Evolutionary conservation across 1,140 invertebrate genomes (phyloP), one percentile per base, ranked within the genome.

Genomic region (Psix sp.): DNA sequence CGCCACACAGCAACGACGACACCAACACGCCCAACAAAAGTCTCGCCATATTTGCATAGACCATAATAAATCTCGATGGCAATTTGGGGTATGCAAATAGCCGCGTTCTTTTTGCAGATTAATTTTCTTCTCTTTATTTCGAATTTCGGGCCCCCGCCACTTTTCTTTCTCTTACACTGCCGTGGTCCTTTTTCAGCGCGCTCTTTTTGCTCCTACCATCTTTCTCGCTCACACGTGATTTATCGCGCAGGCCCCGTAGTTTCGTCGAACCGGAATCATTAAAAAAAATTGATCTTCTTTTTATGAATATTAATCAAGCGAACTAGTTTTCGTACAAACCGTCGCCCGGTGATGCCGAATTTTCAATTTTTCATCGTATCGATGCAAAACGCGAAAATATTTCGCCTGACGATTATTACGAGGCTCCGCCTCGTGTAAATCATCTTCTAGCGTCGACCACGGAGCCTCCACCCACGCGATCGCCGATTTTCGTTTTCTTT

Each of bases 51-150:
- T 74, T 74, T 74, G 63, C 72, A 74, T 74, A 74, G 72, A 74
- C 63, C 65, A 74, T 68, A 68, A 74, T 74, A 74, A 74, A 74
- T 74, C 72, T 68, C 59, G 57, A 67, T 63, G 71, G 71, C 71
- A 74, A 66, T 67, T 62, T 67, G 29, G 71, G 42, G 40, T 74
- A 67, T 74, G 57, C 63, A 67, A 67, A 63, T 68, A 59, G 26
- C 46, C 49, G 24, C 29, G 43, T 68, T 59, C 59, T 59, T 74
- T 67, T 74, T 68, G 63, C 57, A 74, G 63, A 74, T 74, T 74
- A 74, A 74, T 74, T 76, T 66, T 70, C 60, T 56, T 14, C 62
- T 40, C 54, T 67, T 66, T 62, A 59, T 67, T 49, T 66, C 42
- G 42, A 36, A 52, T 60, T 65, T 59, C 39, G 39, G 20, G 20